Evolutionary conservation across 2,888 invertebrate genomes (phyloP).

Genomic region (Heliconius ismenius): DNA sequence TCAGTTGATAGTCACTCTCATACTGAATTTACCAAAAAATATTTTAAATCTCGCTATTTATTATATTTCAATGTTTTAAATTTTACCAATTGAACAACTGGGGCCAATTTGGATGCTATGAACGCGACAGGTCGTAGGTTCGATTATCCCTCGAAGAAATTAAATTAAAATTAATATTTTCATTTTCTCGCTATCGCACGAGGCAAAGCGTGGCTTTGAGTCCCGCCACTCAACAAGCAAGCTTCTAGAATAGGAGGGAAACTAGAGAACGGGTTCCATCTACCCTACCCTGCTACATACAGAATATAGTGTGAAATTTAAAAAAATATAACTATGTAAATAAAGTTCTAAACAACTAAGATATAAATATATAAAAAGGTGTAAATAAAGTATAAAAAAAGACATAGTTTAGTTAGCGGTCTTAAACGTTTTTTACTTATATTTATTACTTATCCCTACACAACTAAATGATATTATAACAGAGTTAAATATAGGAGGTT

Average conservation of each 20-base stretch:
- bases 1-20: conserved; percentile 70
- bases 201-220: too few species aligned
- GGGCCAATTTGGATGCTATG: too few species aligned
- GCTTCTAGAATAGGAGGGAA: too few species aligned
- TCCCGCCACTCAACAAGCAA: too few species aligned
- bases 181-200: too few species aligned
- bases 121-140: too few species aligned
- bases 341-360: background rate
- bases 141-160: too few species aligned
- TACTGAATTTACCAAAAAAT: conserved; percentile 34
- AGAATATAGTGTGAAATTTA: too few species aligned
- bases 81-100: background rate
- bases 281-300: too few species aligned
- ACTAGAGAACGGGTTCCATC: too few species aligned
- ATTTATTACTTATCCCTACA: background rate
- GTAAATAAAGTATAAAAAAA: background rate
- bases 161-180: too few species aligned
- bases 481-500: conserved; percentile 16
- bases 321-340: background rate
- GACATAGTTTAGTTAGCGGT: background rate
- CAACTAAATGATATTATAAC: background rate
- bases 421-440: background rate
- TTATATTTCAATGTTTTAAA: background rate
- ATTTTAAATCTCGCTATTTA: conserved; percentile 18
- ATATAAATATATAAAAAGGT: background rate